Evolutionary conservation across 2,797 vertebrate genomes (phyloP), one percentile per base, ranked within the genome.

Genomic region (Xenentodon cancila): DNA sequence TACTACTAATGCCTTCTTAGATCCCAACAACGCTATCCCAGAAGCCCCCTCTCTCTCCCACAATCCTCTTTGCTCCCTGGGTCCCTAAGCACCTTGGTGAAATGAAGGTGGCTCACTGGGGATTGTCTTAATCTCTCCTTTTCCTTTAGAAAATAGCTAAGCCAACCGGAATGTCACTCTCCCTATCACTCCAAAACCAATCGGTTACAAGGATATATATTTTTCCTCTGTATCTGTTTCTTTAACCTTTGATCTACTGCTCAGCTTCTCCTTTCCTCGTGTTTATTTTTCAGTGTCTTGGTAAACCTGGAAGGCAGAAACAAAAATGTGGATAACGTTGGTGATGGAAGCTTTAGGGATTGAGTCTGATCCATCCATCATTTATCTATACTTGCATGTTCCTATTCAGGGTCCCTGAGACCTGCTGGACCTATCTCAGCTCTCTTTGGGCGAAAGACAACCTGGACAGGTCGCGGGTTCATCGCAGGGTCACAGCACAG

Each of bases 21-120:
- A 88, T 84, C 81, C 75, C 75, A 49, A 44, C 67, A 2, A 79
- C 70, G 64, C 80, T 64, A 66, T 82, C 79, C 85, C 81, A 85
- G 68, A 73, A 80, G 75, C 84, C 62, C 90, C 79, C 73, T 63
- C 79, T 88, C 84, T 91, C 87, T 85, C 82, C 88, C 82, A 63
- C 70, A 90, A 94, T 94, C 94, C 88, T 93, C 92, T 93, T 92
- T 94, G 89, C 93, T 94, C 93, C 90, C 76, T 81, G 71, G 80
- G 82, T 91, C 82, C 84, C 90, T 94, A 94, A 95, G 92, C 86
- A 92, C 92, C 87, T 93, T 77, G 75, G 82, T 75, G 84, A 84
- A 93, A 86, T 84, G 79, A 89, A 85, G 89, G 84, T 91, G 84
- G 91, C 90, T 91, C 80, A 76, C 82, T 89, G 90, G 79, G 88